Evolutionary conservation across 2,888 invertebrate genomes (phyloP).

Genomic region (Nomada fucata): DNA sequence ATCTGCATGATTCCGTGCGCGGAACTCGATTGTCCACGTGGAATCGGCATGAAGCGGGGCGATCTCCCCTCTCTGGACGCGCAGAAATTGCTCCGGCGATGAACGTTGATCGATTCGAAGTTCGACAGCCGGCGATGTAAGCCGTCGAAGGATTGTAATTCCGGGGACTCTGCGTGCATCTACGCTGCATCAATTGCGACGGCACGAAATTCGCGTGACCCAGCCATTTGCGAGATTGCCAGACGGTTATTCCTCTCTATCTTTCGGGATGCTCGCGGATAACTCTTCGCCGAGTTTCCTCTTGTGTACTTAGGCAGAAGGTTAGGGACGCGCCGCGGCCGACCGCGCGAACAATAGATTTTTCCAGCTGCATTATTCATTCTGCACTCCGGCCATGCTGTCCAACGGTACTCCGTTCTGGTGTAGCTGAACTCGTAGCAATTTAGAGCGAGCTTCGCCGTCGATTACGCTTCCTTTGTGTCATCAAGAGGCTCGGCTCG

Average conservation of each 20-base stretch:
- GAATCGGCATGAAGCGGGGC: not conserved
- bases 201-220: slow-evolving; percentile 51
- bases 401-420: slow-evolving; percentile 20
- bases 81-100: slow-evolving; percentile 11
- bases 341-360: slow-evolving; percentile 59
- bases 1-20: too few relatives aligned
- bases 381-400: slow-evolving; percentile 27
- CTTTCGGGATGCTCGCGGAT: slow-evolving; percentile 51
- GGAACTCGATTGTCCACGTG: too few relatives aligned
- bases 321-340: slow-evolving; percentile 46
- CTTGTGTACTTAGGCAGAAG: slow-evolving; percentile 59
- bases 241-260: slow-evolving; percentile 53
- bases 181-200: slow-evolving; percentile 35
- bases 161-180: slow-evolving; percentile 25
- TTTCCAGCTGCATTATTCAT: slow-evolving; percentile 66
- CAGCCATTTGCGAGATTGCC: slow-evolving; percentile 60
- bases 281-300: slow-evolving; percentile 51
- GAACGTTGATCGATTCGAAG: slow-evolving; percentile 48
- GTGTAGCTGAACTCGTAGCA: slow-evolving; percentile 50
- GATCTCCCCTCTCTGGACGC: not conserved
- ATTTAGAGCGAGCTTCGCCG: slow-evolving; percentile 38
- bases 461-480: slow-evolving; percentile 44
- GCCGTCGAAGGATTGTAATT: slow-evolving; percentile 47
- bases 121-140: slow-evolving; percentile 37
- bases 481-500: slow-evolving; percentile 2